phyloP scores from a whole-genome alignment of 2,797 vertebrate genomes.

The Gallinago solitaria region DNA sequence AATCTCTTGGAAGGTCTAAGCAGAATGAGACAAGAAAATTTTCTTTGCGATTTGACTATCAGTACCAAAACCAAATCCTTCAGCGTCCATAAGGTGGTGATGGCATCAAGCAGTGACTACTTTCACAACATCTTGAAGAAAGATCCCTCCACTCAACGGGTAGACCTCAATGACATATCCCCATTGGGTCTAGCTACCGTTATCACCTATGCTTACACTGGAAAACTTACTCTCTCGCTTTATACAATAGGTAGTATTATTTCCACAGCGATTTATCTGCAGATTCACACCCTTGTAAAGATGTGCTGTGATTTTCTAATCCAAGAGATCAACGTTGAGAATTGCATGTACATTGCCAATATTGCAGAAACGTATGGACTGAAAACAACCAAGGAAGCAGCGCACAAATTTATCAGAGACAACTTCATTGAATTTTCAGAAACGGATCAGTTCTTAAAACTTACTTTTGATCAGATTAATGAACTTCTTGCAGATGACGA shows the following conservation, averaged over 20 bases:
- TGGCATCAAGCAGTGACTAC: constrained; percentile 97
- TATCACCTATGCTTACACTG: constrained; percentile 96
- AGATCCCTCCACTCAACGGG: constrained; percentile 87
- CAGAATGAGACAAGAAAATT: constrained; percentile 93
- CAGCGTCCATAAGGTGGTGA: constrained; percentile 93
- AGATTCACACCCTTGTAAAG: constrained; percentile 93
- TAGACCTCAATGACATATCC: constrained; percentile 93
- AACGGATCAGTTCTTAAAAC: constrained; percentile 98
- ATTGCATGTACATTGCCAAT: constrained; percentile 97
- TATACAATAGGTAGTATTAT: constrained; percentile 97
- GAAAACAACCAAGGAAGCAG: constrained; percentile 89
- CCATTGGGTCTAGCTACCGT: constrained; percentile 92
- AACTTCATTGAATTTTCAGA: constrained; percentile 99
- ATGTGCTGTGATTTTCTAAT: constrained; percentile 99
- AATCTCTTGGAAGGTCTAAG: constrained; percentile 94
- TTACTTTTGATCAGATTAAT: constrained; percentile 98
- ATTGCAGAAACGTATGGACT: constrained; percentile 95
- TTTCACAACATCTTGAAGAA: constrained; percentile 93
- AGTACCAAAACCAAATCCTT: constrained; percentile 96
- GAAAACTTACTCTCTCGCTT: constrained; percentile 94
- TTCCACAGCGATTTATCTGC: constrained; percentile 91
- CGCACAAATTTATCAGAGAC: constrained; percentile 96
- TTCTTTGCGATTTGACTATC: constrained; percentile 95
- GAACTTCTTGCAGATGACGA: constrained; percentile 95
- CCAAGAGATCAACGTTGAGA: constrained; percentile 95